phyloP scores from a whole-genome alignment of 1,140 invertebrate species.

The Trichogramma pretiosum region DNA sequence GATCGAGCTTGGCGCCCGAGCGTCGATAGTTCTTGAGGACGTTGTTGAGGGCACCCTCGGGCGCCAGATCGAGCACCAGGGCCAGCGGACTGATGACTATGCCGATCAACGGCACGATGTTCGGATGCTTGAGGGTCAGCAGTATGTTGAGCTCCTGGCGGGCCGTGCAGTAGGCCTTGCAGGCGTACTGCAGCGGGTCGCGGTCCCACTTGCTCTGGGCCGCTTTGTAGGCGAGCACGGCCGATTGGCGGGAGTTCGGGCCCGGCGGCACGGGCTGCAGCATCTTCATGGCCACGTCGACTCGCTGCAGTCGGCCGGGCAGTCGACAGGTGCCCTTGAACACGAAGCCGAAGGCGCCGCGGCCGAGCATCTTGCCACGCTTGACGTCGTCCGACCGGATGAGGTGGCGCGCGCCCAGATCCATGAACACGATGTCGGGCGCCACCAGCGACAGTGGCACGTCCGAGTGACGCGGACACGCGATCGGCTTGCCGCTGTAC shows the following conservation, averaged over 20 bases:
- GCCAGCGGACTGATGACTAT: conserved; percentile 82
- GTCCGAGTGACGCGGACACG: conserved; percentile 68
- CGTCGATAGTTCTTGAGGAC: conserved; percentile 74
- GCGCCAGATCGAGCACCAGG: conserved; percentile 83
- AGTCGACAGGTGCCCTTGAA: conserved; percentile 72
- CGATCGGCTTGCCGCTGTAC: conserved; percentile 59
- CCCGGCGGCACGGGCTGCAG: conserved; percentile 87
- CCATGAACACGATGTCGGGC: conserved; percentile 82
- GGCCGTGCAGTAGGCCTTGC: conserved; percentile 89
- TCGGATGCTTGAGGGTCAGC: conserved; percentile 72
- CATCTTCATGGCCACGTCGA: conserved; percentile 90
- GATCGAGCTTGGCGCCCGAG: conserved; percentile 70
- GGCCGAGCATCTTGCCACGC: conserved; percentile 73
- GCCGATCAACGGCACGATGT: conserved; percentile 88
- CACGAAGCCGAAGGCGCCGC: conserved; percentile 96
- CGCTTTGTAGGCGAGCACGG: conserved; percentile 72
- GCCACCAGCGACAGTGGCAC: conserved; percentile 66
- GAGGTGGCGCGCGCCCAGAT: conserved; percentile 71
- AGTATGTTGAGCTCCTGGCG: conserved; percentile 90
- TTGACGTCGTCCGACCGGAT: conserved; percentile 73
- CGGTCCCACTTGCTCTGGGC: conserved; percentile 83
- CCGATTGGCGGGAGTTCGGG: conserved; percentile 61
- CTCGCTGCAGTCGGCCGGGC: conserved; percentile 47
- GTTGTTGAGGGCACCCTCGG: conserved; percentile 78
- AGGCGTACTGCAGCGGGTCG: conserved; percentile 82